Evolutionary conservation across 2,113 vertebrate genomes (phyloP).

Genomic region (Setophaga kirtlandii): DNA sequence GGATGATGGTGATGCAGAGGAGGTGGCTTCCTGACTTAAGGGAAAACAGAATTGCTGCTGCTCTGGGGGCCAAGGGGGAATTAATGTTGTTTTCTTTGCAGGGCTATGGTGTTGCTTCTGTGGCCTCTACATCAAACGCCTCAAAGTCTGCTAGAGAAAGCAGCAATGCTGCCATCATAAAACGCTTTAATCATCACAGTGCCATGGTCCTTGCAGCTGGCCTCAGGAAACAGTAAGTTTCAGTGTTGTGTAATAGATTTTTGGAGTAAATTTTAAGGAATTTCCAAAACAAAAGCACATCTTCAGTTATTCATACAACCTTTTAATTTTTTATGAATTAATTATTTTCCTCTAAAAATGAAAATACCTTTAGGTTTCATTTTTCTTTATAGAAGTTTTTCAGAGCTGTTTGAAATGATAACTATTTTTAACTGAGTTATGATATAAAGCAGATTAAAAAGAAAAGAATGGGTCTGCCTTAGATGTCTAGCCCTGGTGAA

Average conservation of each 20-base stretch:
- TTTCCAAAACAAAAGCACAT: neutral
- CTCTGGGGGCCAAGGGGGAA: neutral
- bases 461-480: neutral
- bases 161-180: slow-evolving; percentile 96
- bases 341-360: neutral
- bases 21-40: neutral
- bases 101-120: slow-evolving; percentile 87
- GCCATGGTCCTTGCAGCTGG: slow-evolving; percentile 98
- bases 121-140: slow-evolving; percentile 84
- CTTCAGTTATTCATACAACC: neutral
- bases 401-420: neutral
- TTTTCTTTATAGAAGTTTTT: neutral
- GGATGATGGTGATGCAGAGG: neutral
- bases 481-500: neutral
- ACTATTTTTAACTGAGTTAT: neutral
- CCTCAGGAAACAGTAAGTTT: slow-evolving; percentile 88
- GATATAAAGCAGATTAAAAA: neutral
- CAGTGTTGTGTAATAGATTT: neutral
- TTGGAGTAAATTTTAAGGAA: neutral
- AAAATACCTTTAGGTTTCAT: neutral
- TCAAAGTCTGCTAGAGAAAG: slow-evolving; percentile 89
- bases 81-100: slow-evolving; percentile 61
- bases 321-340: neutral
- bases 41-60: neutral
- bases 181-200: slow-evolving; percentile 98